These are phyloP conservation scores for Hycleus phaleratus DNA, from an alignment of 1,140 invertebrate genomes.

Conservation along the genomic window DNA sequence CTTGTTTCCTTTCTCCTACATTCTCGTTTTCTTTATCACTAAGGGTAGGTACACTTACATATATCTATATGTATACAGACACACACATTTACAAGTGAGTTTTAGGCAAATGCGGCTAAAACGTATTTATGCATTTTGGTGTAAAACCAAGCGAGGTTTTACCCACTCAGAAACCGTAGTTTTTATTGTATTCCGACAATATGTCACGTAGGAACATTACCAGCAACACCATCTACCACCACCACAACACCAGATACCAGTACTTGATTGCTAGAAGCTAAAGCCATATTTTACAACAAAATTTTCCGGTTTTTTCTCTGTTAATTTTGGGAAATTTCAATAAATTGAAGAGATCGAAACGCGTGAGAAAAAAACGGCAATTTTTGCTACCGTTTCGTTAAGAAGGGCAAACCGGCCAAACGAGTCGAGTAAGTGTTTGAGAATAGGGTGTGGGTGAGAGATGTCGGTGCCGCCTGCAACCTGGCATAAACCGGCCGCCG, in stretches of 20 bases:
- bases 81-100: no score
- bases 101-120: constrained; percentile 18
- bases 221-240: no score
- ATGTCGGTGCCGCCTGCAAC: constrained; percentile 31
- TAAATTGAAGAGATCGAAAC: no score
- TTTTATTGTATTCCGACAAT: constrained; percentile 25
- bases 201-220: constrained; percentile 18
- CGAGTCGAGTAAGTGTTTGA: no score
- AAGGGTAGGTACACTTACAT: neutral
- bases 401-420: no score
- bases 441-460: constrained; percentile 1
- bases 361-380: no score
- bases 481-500: constrained; percentile 22
- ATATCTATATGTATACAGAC: no score
- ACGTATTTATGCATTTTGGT: constrained; percentile 24
- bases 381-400: no score
- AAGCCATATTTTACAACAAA: neutral
- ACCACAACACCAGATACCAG: neutral
- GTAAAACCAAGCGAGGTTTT: neutral
- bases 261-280: constrained; percentile 20
- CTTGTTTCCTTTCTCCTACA: constrained; percentile 17
- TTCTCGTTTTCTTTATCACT: constrained; percentile 21
- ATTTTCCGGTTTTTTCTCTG: no score
- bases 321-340: no score
- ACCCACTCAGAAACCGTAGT: neutral